A percentile compares a stretch with the other conserved stretches of the same genome.
These are phyloP conservation scores for Leptestheria dahalacensis DNA, from an alignment of 1,140 invertebrate genomes.

Conservation along the genomic window DNA sequence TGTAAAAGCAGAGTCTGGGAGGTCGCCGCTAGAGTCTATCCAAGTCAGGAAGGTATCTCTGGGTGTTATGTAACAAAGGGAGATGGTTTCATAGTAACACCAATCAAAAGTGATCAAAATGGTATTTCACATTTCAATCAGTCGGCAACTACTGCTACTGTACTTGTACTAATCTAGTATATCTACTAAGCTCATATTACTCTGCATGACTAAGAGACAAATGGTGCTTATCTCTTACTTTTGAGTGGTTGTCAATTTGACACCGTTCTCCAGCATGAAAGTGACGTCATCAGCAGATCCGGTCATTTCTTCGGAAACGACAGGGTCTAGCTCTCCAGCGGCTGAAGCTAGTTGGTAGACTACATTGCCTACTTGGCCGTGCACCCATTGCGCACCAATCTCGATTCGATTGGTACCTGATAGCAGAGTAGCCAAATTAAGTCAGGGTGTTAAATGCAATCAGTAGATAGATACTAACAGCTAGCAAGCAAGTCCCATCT, in stretches of 20 bases:
- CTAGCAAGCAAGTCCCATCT: too few species aligned
- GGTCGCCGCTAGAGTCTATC: too few species aligned
- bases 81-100: too few species aligned
- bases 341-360: slow-evolving; percentile 22
- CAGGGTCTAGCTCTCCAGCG: slow-evolving; percentile 12
- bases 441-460: too few species aligned
- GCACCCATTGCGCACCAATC: slow-evolving; percentile 35
- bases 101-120: too few species aligned
- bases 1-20: too few species aligned
- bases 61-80: too few species aligned
- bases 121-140: not conserved
- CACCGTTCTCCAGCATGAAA: slow-evolving; percentile 22
- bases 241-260: slow-evolving; percentile 22
- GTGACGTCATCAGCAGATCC: slow-evolving; percentile 13
- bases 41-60: too few species aligned
- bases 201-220: too few species aligned
- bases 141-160: not conserved
- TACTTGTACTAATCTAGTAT: slow-evolving; percentile 10
- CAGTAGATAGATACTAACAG: too few species aligned
- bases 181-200: slow-evolving; percentile 11
- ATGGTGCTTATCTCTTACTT: slow-evolving; percentile 17
- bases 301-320: slow-evolving; percentile 15
- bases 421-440: too few species aligned
- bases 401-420: too few species aligned
- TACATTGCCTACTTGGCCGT: slow-evolving; percentile 28